phyloP scores from a whole-genome alignment of 2,113 vertebrate genomes.

The Hippocampus barbouri region DNA sequence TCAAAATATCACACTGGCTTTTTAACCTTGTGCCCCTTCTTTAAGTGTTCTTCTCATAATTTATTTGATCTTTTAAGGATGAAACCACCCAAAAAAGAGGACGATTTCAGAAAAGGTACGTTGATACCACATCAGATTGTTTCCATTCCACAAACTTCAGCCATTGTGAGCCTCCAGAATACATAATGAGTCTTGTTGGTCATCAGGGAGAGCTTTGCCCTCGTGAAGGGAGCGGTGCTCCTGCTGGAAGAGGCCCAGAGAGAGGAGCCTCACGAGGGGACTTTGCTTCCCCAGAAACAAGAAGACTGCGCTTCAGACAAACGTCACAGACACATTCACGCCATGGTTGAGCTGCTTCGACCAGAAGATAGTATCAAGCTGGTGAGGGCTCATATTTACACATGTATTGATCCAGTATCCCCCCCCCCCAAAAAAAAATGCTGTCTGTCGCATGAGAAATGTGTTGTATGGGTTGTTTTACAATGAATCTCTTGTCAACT shows the following conservation, averaged over 20 bases:
- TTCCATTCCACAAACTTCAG: not conserved
- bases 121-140: not conserved
- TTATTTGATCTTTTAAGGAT: constrained; percentile 69
- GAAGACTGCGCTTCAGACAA: constrained; percentile 53
- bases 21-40: not conserved
- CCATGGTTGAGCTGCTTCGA: constrained; percentile 85
- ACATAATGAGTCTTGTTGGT: not conserved
- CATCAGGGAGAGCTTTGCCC: constrained; percentile 87
- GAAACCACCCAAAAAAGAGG: constrained; percentile 65
- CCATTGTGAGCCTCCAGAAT: not conserved
- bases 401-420: not conserved
- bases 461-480: not conserved
- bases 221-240: constrained; percentile 84
- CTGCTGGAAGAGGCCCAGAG: constrained; percentile 76
- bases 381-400: constrained; percentile 68
- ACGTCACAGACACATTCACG: constrained; percentile 75
- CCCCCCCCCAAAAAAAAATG: too few species aligned
- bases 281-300: constrained; percentile 24
- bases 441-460: not conserved
- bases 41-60: constrained; percentile 5
- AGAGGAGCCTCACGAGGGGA: constrained; percentile 42
- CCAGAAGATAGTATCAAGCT: constrained; percentile 85
- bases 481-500: not conserved
- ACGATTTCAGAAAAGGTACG: constrained; percentile 84
- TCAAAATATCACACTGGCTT: not conserved